phyloP scores from a whole-genome alignment of 2,888 invertebrate genomes.

The Eupelmus urozonus region DNA sequence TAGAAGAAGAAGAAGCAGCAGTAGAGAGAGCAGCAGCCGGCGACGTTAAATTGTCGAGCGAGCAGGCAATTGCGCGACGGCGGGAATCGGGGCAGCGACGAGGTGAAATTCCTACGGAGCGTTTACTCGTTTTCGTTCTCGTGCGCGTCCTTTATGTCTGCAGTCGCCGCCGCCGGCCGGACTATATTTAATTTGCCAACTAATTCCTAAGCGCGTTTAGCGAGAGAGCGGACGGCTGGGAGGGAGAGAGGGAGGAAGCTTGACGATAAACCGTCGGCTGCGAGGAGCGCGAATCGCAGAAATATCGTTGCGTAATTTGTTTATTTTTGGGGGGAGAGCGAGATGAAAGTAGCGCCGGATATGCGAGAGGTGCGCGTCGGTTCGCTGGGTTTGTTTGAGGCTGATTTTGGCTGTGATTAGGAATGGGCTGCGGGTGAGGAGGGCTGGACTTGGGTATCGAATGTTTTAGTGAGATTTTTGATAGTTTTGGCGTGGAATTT shows the following conservation, averaged over 20 bases:
- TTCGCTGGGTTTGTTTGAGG: too few relatives aligned
- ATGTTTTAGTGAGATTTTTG: too few relatives aligned
- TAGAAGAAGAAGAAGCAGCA: constrained; percentile 27
- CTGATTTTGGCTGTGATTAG: too few relatives aligned
- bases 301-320: constrained; percentile 43
- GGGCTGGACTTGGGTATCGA: too few relatives aligned
- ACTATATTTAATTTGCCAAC: constrained; percentile 58
- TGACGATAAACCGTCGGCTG: not conserved
- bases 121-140: constrained; percentile 59
- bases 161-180: constrained; percentile 20
- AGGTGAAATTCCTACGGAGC: constrained; percentile 64
- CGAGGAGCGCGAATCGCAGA: not conserved
- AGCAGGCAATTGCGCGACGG: constrained; percentile 67
- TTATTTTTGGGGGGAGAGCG: constrained; percentile 11
- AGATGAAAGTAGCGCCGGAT: not conserved
- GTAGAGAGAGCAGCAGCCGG: constrained; percentile 57
- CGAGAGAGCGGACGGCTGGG: constrained; percentile 23
- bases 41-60: constrained; percentile 71
- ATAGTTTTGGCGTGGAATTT: too few relatives aligned
- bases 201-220: constrained; percentile 50
- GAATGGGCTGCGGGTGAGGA: too few relatives aligned
- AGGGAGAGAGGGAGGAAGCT: not conserved
- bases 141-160: constrained; percentile 56
- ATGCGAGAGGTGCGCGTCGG: too few relatives aligned
- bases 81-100: constrained; percentile 66